phyloP scores from a whole-genome alignment of 2,888 invertebrate species.

The Ephialtes manifestator region DNA sequence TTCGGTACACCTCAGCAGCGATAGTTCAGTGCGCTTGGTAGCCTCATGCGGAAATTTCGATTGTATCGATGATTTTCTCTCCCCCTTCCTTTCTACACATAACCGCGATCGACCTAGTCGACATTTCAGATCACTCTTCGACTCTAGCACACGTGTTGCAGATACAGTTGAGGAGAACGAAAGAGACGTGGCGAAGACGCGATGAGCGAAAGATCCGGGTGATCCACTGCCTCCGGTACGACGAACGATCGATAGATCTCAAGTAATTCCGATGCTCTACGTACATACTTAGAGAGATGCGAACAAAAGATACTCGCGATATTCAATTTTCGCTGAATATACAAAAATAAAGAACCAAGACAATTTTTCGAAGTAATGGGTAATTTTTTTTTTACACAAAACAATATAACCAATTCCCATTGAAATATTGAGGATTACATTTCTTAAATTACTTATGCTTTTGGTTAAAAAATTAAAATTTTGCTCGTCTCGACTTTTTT shows the following conservation, averaged over 20 bases:
- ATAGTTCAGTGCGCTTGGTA: conserved; percentile 62
- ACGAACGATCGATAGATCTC: conserved; percentile 51
- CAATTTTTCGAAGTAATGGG: not conserved
- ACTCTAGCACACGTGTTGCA: conserved; percentile 35
- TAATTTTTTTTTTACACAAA: too few species aligned
- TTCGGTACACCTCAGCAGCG: conserved; percentile 36
- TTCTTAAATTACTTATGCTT: too few species aligned
- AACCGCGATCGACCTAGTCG: conserved; percentile 57
- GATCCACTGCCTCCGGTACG: conserved; percentile 64
- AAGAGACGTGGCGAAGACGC: conserved; percentile 34
- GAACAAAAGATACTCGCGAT: not conserved
- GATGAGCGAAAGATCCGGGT: conserved; percentile 69
- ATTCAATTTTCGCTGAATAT: not conserved
- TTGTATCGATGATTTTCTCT: conserved; percentile 67
- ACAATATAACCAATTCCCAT: too few species aligned
- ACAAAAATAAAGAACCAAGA: not conserved
- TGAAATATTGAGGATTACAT: too few species aligned
- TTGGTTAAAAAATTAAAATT: too few species aligned
- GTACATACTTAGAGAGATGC: not conserved
- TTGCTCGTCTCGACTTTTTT: too few species aligned
- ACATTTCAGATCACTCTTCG: conserved; percentile 67
- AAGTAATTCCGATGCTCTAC: conserved; percentile 26
- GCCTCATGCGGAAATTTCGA: conserved; percentile 66
- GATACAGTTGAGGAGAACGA: not conserved
- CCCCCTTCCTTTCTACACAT: not conserved